Percentiles rank a stretch among this genome's conserved stretches.
These are phyloP conservation scores for Ochotona princeps DNA, from an alignment of 2,113 vertebrate species.

Conservation along the genomic window DNA sequence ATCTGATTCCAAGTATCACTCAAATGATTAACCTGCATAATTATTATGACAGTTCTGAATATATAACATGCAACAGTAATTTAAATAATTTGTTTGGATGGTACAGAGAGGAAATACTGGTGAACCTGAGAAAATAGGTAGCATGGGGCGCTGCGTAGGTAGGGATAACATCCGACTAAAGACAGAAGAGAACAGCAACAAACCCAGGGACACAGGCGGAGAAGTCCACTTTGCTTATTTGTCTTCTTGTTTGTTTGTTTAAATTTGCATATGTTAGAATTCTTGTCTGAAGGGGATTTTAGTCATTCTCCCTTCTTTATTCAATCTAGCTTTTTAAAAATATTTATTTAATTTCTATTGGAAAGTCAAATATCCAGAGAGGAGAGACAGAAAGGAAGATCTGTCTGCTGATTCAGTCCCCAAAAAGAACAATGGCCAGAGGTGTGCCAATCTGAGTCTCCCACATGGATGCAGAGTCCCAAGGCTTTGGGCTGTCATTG, in stretches of 20 bases:
- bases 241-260: neutral
- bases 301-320: neutral
- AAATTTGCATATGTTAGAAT: neutral
- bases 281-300: neutral
- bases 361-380: too few relatives aligned
- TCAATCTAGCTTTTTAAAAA: neutral
- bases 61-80: constrained; percentile 44
- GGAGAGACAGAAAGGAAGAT: too few relatives aligned
- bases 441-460: too few relatives aligned
- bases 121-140: constrained; percentile 45
- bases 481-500: too few relatives aligned
- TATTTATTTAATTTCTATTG: too few relatives aligned
- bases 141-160: neutral
- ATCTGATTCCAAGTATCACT: constrained; percentile 51
- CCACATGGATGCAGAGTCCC: too few relatives aligned
- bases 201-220: neutral
- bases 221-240: too few relatives aligned
- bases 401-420: too few relatives aligned
- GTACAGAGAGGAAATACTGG: constrained; percentile 1
- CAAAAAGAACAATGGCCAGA: too few relatives aligned
- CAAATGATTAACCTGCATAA: constrained; percentile 65
- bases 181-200: neutral
- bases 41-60: constrained; percentile 62
- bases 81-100: constrained; percentile 63
- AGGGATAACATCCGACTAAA: neutral